These are phyloP conservation scores for Bombus confusus DNA, from an alignment of 1,140 invertebrate genomes.

Conservation along the genomic window DNA sequence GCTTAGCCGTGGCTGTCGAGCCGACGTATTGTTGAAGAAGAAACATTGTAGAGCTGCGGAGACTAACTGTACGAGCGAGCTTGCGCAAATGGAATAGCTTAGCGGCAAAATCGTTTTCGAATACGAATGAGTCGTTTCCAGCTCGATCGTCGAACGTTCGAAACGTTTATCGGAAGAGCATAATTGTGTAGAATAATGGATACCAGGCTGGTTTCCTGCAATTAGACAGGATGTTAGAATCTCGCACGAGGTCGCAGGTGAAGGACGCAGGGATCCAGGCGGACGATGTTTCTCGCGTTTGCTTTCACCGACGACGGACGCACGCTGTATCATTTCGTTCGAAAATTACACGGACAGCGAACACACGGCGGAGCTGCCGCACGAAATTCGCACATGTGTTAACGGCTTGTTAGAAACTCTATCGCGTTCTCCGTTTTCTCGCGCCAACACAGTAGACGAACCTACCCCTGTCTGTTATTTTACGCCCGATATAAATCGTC, in stretches of 20 bases:
- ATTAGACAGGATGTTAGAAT: slow-evolving; percentile 50
- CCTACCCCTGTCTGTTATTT: background rate
- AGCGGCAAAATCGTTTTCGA: background rate
- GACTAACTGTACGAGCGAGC: background rate
- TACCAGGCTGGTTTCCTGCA: slow-evolving; percentile 43
- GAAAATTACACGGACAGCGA: slow-evolving; percentile 48
- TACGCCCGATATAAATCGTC: background rate
- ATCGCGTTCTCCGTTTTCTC: background rate
- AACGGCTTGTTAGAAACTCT: slow-evolving; percentile 49
- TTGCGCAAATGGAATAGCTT: background rate
- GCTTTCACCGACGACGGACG: slow-evolving; percentile 27
- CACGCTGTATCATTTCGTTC: slow-evolving; percentile 49
- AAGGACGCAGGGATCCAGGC: slow-evolving; percentile 52
- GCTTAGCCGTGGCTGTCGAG: slow-evolving; percentile 11
- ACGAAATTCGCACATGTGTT: slow-evolving; percentile 12
- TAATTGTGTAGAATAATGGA: background rate
- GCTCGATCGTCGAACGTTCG: background rate
- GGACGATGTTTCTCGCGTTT: slow-evolving; percentile 34
- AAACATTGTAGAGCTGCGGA: background rate
- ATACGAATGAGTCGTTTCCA: background rate
- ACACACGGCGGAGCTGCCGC: background rate
- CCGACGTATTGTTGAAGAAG: background rate
- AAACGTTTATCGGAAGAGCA: background rate
- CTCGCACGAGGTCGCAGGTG: slow-evolving; percentile 60
- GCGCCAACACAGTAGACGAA: background rate